Percentiles rank a stretch among this genome's conserved stretches.
phyloP scores from a whole-genome alignment of 2,797 vertebrate genomes.

The Otolemur crassicaudatus region DNA sequence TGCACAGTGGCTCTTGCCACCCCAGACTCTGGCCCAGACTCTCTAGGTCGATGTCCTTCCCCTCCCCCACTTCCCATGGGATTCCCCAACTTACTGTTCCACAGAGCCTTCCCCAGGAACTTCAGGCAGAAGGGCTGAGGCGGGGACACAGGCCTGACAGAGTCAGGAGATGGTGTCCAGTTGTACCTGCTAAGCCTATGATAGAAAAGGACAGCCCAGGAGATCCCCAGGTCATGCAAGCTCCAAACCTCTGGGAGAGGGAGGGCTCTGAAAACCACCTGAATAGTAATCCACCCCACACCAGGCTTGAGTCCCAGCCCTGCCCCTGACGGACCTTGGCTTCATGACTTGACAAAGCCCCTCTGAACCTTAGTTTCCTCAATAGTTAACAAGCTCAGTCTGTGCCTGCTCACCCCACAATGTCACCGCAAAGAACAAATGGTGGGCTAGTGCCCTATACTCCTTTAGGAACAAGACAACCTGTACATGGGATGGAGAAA shows the following conservation, averaged over 20 bases:
- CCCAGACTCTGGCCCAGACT: background rate
- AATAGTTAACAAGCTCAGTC: background rate
- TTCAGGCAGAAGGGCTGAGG: background rate
- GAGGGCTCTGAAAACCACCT: background rate
- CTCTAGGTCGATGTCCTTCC: background rate
- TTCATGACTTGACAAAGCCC: background rate
- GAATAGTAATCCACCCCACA: accelerated
- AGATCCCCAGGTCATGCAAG: background rate
- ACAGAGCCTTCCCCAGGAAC: background rate
- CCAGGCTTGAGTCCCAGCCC: background rate
- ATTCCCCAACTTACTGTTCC: background rate
- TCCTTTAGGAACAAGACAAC: slow-evolving; percentile 58
- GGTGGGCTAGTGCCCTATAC: slow-evolving; percentile 5
- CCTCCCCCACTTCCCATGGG: slow-evolving; percentile 22
- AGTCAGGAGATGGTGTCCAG: background rate
- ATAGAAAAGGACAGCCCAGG: no score
- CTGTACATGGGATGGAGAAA: slow-evolving; percentile 61
- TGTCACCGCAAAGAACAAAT: background rate
- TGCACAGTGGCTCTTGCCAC: background rate
- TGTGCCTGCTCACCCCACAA: background rate
- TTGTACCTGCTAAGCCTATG: background rate
- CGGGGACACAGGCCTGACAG: background rate
- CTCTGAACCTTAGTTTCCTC: background rate
- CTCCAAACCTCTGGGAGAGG: accelerated
- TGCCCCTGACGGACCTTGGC: background rate